These are phyloP conservation scores for Bombus pascuorum DNA, from an alignment of 1,140 invertebrate species.

Conservation along the genomic window DNA sequence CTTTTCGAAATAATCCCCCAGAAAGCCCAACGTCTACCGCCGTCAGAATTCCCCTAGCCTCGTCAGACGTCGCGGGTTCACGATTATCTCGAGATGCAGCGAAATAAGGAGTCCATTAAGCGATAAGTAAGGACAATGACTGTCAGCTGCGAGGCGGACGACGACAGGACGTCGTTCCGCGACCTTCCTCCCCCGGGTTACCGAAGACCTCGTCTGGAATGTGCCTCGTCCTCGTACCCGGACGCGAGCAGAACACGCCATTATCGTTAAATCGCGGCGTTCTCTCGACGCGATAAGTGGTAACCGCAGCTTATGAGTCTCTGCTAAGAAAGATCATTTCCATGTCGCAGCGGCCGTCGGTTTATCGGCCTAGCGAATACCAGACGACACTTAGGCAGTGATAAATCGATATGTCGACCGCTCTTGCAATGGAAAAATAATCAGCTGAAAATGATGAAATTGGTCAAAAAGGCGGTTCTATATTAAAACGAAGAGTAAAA, in stretches of 20 bases:
- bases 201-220: not conserved
- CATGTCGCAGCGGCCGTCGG: not conserved
- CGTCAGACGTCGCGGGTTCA: not conserved
- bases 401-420: constrained; percentile 33
- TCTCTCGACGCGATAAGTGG: constrained; percentile 59
- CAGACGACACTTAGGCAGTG: not conserved
- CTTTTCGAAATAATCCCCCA: not conserved
- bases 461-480: not conserved
- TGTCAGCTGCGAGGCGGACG: constrained; percentile 17
- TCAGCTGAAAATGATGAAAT: not conserved
- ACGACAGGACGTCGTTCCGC: constrained; percentile 34
- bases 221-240: constrained; percentile 15
- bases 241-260: constrained; percentile 49
- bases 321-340: constrained; percentile 48
- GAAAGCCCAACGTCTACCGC: not conserved
- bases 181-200: not conserved
- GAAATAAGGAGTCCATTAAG: constrained; percentile 40
- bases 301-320: constrained; percentile 50
- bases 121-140: constrained; percentile 41
- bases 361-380: constrained; percentile 45
- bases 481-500: too few relatives aligned
- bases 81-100: constrained; percentile 25
- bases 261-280: constrained; percentile 62
- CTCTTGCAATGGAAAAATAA: not conserved
- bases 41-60: not conserved